Conservation (phyloP, 2,113 vertebrate genomes). For the Dipodomys spectabilis region DNA sequence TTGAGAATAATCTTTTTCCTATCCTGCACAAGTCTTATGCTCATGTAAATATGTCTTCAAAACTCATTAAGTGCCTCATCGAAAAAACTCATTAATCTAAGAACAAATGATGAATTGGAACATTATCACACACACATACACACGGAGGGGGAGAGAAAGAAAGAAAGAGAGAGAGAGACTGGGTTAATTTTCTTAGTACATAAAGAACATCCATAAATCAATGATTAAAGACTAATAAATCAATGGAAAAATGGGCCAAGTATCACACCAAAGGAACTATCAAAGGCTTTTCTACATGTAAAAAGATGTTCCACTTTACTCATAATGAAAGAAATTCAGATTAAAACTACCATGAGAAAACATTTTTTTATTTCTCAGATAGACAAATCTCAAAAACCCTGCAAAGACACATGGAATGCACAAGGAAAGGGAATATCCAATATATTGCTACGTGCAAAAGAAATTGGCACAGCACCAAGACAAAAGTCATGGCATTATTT, state of each 20-base stretch:
- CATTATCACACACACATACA: background rate
- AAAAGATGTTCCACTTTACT: background rate
- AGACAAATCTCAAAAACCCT: background rate
- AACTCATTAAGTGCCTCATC: background rate
- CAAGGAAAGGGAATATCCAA: background rate
- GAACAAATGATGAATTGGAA: background rate
- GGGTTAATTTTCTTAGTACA: background rate
- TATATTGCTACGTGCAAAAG: background rate
- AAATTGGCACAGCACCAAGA: background rate
- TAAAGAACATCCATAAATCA: conserved; percentile 43
- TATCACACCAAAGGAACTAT: background rate
- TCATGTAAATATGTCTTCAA: conserved; percentile 17
- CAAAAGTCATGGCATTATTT: background rate
- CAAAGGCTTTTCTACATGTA: background rate
- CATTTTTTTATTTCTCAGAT: conserved; percentile 5
- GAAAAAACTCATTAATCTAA: conserved; percentile 16
- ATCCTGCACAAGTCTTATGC: background rate
- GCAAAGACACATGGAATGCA: background rate
- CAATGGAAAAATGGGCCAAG: background rate
- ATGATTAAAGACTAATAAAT: background rate
- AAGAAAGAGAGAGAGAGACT: background rate
- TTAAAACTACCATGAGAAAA: background rate
- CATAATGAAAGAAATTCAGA: background rate
- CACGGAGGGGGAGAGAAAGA: too few species aligned
- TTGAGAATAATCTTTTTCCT: background rate